Percentiles rank a stretch among this genome's conserved stretches.
Conservation (phyloP, 2,888 invertebrate genomes). For the Sicus ferrugineus region DNA sequence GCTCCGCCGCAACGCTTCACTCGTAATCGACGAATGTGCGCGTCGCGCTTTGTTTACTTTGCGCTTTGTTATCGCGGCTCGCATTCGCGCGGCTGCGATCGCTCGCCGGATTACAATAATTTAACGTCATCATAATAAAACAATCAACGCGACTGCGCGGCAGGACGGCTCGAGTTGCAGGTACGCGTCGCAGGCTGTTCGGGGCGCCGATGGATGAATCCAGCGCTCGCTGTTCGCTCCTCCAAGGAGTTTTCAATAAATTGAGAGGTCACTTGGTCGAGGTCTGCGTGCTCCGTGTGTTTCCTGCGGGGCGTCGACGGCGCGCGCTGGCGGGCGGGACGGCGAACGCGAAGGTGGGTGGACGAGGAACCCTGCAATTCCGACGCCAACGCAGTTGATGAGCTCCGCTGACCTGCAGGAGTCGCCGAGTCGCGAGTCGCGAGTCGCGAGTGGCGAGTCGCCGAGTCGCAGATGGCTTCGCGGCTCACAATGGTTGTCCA, state of each 20-base stretch:
- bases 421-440: constrained; percentile 60
- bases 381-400: constrained; percentile 63
- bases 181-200: constrained; percentile 22
- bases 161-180: not conserved
- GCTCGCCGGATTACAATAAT: constrained; percentile 61
- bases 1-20: constrained; percentile 36
- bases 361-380: constrained; percentile 27
- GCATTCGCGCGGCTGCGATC: constrained; percentile 42
- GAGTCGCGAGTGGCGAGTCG: no score
- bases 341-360: not conserved
- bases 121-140: constrained; percentile 64
- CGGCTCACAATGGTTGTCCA: no score
- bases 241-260: constrained; percentile 50
- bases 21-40: constrained; percentile 46
- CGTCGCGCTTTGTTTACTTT: constrained; percentile 33
- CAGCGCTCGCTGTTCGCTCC: constrained; percentile 43
- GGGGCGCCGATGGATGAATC: constrained; percentile 37
- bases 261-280: constrained; percentile 58
- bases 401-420: constrained; percentile 62
- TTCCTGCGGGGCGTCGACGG: not conserved
- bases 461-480: no score
- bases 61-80: constrained; percentile 3
- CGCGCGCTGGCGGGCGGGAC: not conserved
- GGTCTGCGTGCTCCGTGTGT: not conserved
- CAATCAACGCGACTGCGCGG: constrained; percentile 56